Percentiles rank a stretch among this genome's conserved stretches.
Conservation (phyloP, 2,888 invertebrate species). For the Orchesellides sinensis region DNA sequence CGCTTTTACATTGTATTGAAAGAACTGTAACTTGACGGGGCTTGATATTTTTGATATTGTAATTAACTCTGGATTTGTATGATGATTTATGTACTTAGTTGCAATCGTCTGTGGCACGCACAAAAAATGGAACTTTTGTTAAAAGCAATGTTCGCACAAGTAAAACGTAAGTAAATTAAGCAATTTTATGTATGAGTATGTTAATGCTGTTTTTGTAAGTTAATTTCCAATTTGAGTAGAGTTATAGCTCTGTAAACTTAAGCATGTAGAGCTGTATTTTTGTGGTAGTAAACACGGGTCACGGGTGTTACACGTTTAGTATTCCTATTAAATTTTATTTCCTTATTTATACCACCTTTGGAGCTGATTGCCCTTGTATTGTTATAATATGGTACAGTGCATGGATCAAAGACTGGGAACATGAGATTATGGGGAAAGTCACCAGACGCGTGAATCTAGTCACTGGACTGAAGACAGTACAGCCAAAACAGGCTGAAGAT, state of each 20-base stretch:
- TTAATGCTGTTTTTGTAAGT: background rate
- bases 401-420: conserved; percentile 75
- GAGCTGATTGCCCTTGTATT: too few species aligned
- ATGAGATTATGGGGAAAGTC: conserved; percentile 69
- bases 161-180: conserved; percentile 73
- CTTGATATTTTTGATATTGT: conserved; percentile 3
- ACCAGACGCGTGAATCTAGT: conserved; percentile 73
- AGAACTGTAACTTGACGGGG: too few species aligned
- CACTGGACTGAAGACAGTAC: conserved; percentile 73
- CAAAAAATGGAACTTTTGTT: conserved; percentile 74
- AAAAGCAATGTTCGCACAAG: conserved; percentile 75
- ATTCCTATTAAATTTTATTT: too few species aligned
- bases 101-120: conserved; percentile 73
- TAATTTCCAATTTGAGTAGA: background rate
- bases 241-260: background rate
- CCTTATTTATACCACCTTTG: too few species aligned
- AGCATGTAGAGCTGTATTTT: background rate
- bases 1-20: too few species aligned
- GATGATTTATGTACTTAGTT: conserved; percentile 66
- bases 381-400: too few species aligned
- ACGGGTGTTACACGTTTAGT: background rate
- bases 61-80: conserved; percentile 6
- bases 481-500: conserved; percentile 75
- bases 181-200: background rate
- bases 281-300: background rate